Evolutionary conservation across 1,140 invertebrate genomes (phyloP).

Genomic region (Maniola jurtina): DNA sequence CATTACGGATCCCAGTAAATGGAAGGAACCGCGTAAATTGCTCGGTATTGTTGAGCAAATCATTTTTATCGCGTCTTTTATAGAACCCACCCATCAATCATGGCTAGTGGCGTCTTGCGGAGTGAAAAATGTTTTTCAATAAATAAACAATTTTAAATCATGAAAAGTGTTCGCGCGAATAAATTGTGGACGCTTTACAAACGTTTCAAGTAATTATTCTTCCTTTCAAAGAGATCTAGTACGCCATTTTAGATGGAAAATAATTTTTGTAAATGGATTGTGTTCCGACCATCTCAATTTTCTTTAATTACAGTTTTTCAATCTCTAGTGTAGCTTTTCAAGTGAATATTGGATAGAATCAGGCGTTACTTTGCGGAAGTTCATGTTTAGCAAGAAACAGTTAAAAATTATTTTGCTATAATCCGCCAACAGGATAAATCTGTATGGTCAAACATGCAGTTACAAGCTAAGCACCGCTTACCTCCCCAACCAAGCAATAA

Average conservation of each 20-base stretch:
- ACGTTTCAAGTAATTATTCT: background rate
- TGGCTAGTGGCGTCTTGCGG: background rate
- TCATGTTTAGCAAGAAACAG: no score
- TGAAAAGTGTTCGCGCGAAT: background rate
- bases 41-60: conserved; percentile 7
- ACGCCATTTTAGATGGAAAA: background rate
- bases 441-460: no score
- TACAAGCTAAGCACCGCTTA: no score
- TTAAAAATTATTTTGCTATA: no score
- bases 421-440: no score
- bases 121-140: conserved; percentile 2
- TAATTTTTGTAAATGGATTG: background rate
- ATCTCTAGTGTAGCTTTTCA: no score
- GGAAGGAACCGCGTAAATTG: conserved; percentile 8
- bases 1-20: conserved; percentile 18
- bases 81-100: conserved; percentile 2
- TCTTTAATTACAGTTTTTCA: no score
- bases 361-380: no score
- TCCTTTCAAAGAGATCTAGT: background rate
- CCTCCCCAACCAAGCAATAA: no score
- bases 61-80: conserved; percentile 10
- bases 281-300: no score
- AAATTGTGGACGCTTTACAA: background rate
- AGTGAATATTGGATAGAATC: no score
- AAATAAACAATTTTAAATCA: conserved; percentile 6